Evolutionary conservation across 2,888 invertebrate species (phyloP).

Genomic region (Resseliella maxima): DNA sequence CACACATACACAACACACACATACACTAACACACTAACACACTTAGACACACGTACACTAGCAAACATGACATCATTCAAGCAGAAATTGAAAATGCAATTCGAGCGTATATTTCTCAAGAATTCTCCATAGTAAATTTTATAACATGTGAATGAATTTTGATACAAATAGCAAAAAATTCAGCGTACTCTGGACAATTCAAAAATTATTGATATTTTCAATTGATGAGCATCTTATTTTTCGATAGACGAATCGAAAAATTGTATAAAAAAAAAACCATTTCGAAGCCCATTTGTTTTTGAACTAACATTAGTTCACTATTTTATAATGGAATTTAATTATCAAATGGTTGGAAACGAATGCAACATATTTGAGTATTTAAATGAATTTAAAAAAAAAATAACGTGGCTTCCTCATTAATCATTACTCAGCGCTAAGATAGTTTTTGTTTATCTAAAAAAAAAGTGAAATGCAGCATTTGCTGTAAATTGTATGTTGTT

Average conservation of each 20-base stretch:
- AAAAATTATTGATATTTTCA: no score
- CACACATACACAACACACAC: no score
- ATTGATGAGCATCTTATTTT: no score
- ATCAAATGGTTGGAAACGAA: not conserved
- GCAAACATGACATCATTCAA: no score
- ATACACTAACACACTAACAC: no score
- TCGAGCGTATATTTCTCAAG: not conserved
- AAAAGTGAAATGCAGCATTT: constrained; percentile 11
- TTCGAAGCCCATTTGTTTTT: not conserved
- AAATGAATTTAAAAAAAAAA: not conserved
- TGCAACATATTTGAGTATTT: not conserved
- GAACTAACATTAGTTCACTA: not conserved
- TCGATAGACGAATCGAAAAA: not conserved
- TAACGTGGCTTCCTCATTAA: not conserved
- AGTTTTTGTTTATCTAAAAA: not conserved
- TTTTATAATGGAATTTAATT: not conserved
- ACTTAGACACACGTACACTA: not conserved
- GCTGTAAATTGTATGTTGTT: not conserved
- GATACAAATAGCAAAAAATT: no score
- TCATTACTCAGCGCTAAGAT: not conserved
- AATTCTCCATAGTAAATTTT: no score
- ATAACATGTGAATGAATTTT: no score
- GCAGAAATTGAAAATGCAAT: not conserved
- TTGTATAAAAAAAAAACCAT: not conserved
- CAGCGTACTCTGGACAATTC: no score